Base-by-base conservation (phyloP, 1,140 invertebrate species). In the Rhopalosiphum maidis region DNA sequence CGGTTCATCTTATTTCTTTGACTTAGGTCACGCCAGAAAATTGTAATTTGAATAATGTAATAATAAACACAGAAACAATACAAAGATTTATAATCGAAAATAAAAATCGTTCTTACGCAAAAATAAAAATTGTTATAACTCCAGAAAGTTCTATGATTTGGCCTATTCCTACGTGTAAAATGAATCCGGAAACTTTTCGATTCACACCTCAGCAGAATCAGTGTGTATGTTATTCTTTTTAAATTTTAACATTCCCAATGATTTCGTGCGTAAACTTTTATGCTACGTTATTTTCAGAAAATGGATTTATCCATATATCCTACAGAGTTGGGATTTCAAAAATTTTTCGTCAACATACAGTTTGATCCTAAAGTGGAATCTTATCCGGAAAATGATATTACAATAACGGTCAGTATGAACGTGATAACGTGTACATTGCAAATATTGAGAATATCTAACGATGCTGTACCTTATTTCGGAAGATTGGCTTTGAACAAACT, bases 391-490 rank as follows among this genome's bases (percentile, higher is more conserved):
- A 90, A 68, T 22, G n/a, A 68, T 1, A 68, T 68, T 68, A 43
- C 43, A 68, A 90, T 90, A 60, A 90, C 55, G n/a, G 54, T 90
- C 21, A 21, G 25, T 68, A 90, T 90, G 89, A 30, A 90, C 15
- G 89, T 90, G 37, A 93, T 86, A 55, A 51, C 82, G 11, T 93
- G 91, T 55, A 25, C 48, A 55, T 35, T 93, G 82, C 5, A 82
- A 85, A 54, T 93, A 1, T 55, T 51, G 30, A 51, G 4, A 43
- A 93, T 93, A 93, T 41, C 22, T 30, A 93, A 93, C 23, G 48
- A 93, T 43, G 30, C 23, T n/a, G 37, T 51, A 86, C 91, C 91
- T 22, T 93, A 93, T 55, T 93, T 93, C 55, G 91, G 91, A 37
- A 93, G n/a, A 86, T 85, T 83, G 37, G 2, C 91, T 25, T 41